Base-by-base conservation (phyloP, 2,113 vertebrate genomes). In the Procavia capensis region DNA sequence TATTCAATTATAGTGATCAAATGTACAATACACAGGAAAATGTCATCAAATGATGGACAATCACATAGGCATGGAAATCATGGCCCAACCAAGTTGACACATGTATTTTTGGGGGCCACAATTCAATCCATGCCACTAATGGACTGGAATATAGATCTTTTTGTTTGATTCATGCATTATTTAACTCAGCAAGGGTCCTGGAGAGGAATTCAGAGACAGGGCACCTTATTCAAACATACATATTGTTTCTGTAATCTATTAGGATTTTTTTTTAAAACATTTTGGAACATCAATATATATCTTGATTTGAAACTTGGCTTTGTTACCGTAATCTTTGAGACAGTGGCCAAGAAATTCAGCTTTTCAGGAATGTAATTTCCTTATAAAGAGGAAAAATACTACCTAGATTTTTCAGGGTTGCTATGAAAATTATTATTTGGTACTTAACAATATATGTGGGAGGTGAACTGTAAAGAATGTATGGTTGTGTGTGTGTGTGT, bases 301-400 rank as follows among this genome's bases (percentile, higher is more conserved):
- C 22, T 84, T 85, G 41, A 19, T 93, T 90, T 93, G 79, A 95
- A 84, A 72, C 13, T 63, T 85, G 81, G 29, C 31, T 63, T 75
- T 90, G 17, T 29, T 9, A 61, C 29, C 90, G 92, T 90, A 92
- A 81, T 94, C 27, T 92, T 1, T 63, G 66, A 86, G 16, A 63
- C 20, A 22, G 87, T 96, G 59, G 36, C 95, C 50, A 88, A 94
- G 57, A 94, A 87, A 61, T 78, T 84, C 72, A 41, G 17, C 34
- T 1, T 87, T 36, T 93, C 17, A 82, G 80, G 90, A 81, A 87
- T 78, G 24, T 4, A 91, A 17, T 78, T 95, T 96, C 34, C 36
- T 90, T 80, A 36, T 54, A 88, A 64, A 97, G 43, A 72, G 29
- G 85, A 64, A 88, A 79, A 85, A n/a, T 82, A 63, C 50, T 9